phyloP scores from a whole-genome alignment of 2,113 vertebrate species.

The Talpa occidentalis region DNA sequence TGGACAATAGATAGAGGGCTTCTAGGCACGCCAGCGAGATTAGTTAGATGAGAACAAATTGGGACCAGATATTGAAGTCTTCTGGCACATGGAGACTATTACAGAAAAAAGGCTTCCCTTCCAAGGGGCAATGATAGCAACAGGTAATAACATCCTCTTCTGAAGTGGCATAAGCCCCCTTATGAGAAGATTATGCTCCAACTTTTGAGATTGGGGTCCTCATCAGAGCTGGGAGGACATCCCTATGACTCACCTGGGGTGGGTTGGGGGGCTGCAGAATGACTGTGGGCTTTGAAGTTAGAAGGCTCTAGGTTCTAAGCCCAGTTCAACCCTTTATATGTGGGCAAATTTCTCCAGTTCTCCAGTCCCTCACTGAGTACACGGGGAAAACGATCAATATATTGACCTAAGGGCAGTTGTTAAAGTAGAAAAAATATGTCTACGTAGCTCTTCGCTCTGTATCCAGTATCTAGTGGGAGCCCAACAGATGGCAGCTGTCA shows the following conservation, averaged over 20 bases:
- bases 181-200: background rate
- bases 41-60: background rate
- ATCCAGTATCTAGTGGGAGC: background rate
- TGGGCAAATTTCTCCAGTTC: background rate
- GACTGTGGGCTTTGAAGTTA: background rate
- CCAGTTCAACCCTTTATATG: background rate
- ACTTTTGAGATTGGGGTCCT: background rate
- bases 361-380: background rate
- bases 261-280: background rate
- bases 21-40: background rate
- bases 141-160: background rate
- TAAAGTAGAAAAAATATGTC: background rate
- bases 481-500: background rate
- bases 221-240: background rate
- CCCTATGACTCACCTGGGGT: background rate
- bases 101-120: background rate
- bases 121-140: background rate
- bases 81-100: background rate
- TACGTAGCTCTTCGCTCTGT: background rate
- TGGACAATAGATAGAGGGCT: background rate
- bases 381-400: background rate
- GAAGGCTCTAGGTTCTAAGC: background rate
- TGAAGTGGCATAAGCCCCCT: background rate
- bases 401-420: background rate
- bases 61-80: background rate